Base-by-base conservation (phyloP, 2,113 vertebrate genomes). In the Calyptomena viridis region DNA sequence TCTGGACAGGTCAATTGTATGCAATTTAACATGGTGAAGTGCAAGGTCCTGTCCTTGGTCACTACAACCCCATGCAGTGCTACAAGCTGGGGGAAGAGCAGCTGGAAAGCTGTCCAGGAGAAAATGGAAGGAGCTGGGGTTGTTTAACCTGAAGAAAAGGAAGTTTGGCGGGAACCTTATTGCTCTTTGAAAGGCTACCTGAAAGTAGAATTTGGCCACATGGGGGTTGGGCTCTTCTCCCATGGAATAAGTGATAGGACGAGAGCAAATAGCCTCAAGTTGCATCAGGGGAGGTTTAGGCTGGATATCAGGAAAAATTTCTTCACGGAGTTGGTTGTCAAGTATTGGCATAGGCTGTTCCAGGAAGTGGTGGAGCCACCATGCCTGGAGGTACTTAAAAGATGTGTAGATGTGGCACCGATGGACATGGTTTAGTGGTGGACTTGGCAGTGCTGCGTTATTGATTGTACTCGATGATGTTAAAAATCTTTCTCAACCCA, bases 311-410 rank as follows among this genome's bases (percentile, higher is more conserved):
- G 23, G 46, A 75, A 68, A 60, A 53, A 30, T 60, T 11, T 75
- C n/a, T 30, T 52, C 12, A 25, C 0, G 0, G n/a, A 68, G 30
- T 53, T 24, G 16, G 16, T 14, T 75, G 39, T 39, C 39, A 67
- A 53, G 39, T 46, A 52, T 59, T 8, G 8, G 52, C 53, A 82
- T 7, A 52, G 60, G 23, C 23, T 60, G 33, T 46, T 67, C 18
- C 50, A 30, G 35, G 14, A 35, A 49, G 39, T 18, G 28, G 23
- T 52, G 39, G 37, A 59, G 5, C 24, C 39, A 53, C 23, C 20
- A n/a, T 4, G 7, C 27, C 23, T 33, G 12, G 62, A 19, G 30
- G 5, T 52, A 52, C 39, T 46, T 44, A 59, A 59, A 59, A 67
- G 27, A 40, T 68, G 17, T 21, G 10, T 25, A 67, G 28, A 52